Percentiles rank a stretch among this genome's conserved stretches.
Conservation (phyloP, 2,113 vertebrate species). For the Cyprinus carpio region DNA sequence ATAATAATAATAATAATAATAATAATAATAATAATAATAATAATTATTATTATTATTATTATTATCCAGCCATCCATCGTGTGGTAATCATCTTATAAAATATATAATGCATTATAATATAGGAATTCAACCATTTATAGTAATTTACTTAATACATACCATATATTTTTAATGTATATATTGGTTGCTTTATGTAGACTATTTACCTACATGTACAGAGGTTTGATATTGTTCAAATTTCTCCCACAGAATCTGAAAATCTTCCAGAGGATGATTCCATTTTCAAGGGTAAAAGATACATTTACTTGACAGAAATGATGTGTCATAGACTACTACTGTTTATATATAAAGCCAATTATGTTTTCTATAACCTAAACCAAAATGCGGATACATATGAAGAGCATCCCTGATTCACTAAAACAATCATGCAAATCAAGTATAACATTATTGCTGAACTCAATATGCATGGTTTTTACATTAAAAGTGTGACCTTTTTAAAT, state of each 20-base stretch:
- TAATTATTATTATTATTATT: no score
- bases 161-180: neutral
- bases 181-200: neutral
- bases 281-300: conserved; percentile 12
- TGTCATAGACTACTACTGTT: neutral
- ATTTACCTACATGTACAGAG: neutral
- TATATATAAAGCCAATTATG: neutral
- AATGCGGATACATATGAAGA: no score
- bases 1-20: no score
- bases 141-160: neutral
- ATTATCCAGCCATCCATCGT: no score
- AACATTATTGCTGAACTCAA: neutral
- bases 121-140: neutral
- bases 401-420: neutral
- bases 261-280: conserved; percentile 24
- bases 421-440: neutral
- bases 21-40: no score
- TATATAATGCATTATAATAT: neutral
- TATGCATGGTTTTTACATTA: neutral
- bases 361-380: neutral
- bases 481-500: no score
- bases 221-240: neutral
- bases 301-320: neutral
- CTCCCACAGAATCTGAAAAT: neutral
- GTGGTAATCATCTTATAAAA: no score